These are phyloP conservation scores for Callaeas wilsoni DNA, from an alignment of 2,113 vertebrate species.

Conservation along the genomic window DNA sequence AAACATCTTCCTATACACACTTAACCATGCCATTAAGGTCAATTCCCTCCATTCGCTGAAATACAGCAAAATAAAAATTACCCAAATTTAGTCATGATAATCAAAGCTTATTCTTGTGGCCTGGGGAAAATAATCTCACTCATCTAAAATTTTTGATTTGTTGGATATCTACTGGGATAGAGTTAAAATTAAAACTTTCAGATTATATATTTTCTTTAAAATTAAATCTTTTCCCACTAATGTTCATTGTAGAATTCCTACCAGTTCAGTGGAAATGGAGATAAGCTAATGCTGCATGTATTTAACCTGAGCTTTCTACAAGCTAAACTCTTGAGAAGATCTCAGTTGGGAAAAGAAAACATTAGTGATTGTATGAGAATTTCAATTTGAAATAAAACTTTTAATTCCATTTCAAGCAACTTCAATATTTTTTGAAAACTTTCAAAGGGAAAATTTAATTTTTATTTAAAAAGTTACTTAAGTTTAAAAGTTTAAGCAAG, in stretches of 20 bases:
- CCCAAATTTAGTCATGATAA: background rate
- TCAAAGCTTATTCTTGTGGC: background rate
- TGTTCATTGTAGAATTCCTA: background rate
- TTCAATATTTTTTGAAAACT: background rate
- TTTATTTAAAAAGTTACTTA: background rate
- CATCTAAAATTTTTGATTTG: background rate
- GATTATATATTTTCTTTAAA: background rate
- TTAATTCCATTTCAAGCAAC: background rate
- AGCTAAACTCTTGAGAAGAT: background rate
- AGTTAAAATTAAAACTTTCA: background rate
- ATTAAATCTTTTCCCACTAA: rapidly evolving
- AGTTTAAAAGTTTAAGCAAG: background rate
- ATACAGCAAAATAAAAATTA: background rate
- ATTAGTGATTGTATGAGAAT: background rate
- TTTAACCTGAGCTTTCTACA: background rate
- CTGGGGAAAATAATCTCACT: background rate
- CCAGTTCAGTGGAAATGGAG: background rate
- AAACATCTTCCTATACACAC: background rate
- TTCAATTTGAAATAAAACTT: background rate
- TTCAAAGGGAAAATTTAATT: background rate
- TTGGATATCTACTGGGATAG: background rate
- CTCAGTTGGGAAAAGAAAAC: background rate
- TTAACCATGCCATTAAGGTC: background rate
- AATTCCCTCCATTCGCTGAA: background rate
- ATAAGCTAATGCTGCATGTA: background rate